phyloP scores from a whole-genome alignment of 2,888 invertebrate genomes.

The Empis stercorea region DNA sequence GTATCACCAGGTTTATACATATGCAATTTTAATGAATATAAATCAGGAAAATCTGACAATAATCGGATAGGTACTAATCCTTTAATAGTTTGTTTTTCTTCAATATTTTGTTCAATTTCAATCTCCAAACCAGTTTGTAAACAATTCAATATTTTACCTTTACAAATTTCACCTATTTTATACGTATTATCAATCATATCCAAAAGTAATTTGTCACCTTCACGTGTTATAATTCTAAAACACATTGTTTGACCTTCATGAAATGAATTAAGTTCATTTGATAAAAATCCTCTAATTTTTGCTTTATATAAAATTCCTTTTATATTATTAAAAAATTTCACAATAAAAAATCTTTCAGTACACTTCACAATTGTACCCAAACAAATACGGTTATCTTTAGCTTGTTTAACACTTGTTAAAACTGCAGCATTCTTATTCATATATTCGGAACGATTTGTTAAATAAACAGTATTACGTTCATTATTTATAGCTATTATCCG shows the following conservation, averaged over 20 bases:
- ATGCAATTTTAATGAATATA: constrained; percentile 25
- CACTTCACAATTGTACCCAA: constrained; percentile 30
- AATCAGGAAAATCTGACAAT: constrained; percentile 27
- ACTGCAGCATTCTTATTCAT: constrained; percentile 42
- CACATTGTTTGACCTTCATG: constrained; percentile 28
- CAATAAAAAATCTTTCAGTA: constrained; percentile 20
- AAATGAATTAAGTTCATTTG: constrained; percentile 17
- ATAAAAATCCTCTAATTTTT: constrained; percentile 14
- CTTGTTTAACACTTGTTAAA: constrained; percentile 40
- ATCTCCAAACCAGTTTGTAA: constrained; percentile 33
- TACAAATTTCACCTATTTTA: constrained; percentile 28
- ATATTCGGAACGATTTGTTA: constrained; percentile 55
- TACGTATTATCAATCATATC: constrained; percentile 25
- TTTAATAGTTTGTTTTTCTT: constrained; percentile 17
- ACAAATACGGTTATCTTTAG: constrained; percentile 36
- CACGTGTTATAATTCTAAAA: constrained; percentile 23
- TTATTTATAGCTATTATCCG: constrained; percentile 43
- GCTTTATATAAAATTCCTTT: constrained; percentile 32
- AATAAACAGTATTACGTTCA: constrained; percentile 38
- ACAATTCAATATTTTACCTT: constrained; percentile 21
- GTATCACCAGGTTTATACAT: constrained; percentile 19
- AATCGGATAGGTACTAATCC: constrained; percentile 34
- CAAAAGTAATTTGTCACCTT: constrained; percentile 23
- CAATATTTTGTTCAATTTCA: constrained; percentile 18
- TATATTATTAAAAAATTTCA: constrained; percentile 34